Base-by-base conservation (phyloP, 1,140 invertebrate genomes). In the Arion vulgaris region DNA sequence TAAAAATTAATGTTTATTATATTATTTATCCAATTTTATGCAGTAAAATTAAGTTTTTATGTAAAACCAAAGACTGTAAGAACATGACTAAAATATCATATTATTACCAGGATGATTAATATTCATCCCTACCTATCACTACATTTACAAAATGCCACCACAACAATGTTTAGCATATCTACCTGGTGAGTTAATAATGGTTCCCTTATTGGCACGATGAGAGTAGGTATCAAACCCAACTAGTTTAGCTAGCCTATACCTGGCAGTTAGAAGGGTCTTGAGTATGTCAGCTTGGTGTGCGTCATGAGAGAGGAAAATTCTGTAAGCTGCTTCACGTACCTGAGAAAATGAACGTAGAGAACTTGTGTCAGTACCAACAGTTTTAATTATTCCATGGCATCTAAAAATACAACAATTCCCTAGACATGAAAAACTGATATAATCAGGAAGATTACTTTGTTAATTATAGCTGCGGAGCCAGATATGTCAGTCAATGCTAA, bases 221-320 rank as follows among this genome's bases (percentile, higher is more conserved):
- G 96, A 95, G 91, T 97, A 99, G 0, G 96, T 95, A 17, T 94
- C 90, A 92, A 98, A 99, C 2, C 96, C 97, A 91, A 97, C 98
- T 38, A 96, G 93, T 73, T 94, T 91, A 0, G 97, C 97, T 80
- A 99, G 93, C 75, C 95, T 92, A 89, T 96, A 93, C 62, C 98
- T 92, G 0, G 95, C 94, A 66, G 93, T 92, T 19, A 99, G 92
- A 28, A 98, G 92, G 87, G 95, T 93, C 74, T 93, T 89, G 1
- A 99, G 93, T 23, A 97, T 90, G 71, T 94, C 90, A 88, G 97
- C 95, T 92, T 99, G 97, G 0, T 94, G 92, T 13, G 92, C 85
- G 88, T 97, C 95, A 0, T 96, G 96, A 85, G 95, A 94, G 36
- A 98, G 93, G 93, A 95, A 99, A 75, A 97, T 93, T 86, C 95